These are phyloP conservation scores for Plagodis pulveraria DNA, from an alignment of 2,888 invertebrate genomes.

Conservation along the genomic window DNA sequence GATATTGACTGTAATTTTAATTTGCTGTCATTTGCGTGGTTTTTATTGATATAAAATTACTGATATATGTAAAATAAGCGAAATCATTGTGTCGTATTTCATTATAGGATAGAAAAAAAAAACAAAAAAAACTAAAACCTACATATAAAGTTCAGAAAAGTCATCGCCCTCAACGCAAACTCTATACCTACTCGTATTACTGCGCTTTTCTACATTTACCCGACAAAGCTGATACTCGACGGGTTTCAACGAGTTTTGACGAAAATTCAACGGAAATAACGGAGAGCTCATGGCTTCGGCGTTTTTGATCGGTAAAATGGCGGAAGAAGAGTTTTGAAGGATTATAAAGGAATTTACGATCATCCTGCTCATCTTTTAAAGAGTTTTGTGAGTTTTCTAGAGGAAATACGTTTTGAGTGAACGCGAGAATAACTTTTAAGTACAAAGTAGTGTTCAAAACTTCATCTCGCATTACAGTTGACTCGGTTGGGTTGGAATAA, in stretches of 20 bases:
- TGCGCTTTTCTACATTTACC: conserved; percentile 46
- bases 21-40: too few relatives aligned
- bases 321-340: conserved; percentile 21
- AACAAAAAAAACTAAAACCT: too few relatives aligned
- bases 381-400: conserved; percentile 8
- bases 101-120: too few relatives aligned
- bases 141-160: too few relatives aligned
- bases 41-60: too few relatives aligned
- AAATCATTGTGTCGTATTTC: too few relatives aligned
- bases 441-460: too few relatives aligned
- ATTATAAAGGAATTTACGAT: conserved; percentile 35
- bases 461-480: too few relatives aligned
- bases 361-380: conserved; percentile 11
- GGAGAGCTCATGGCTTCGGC: conserved; percentile 39
- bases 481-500: not conserved
- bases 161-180: conserved; percentile 21
- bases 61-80: too few relatives aligned
- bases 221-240: conserved; percentile 56
- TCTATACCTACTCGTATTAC: conserved; percentile 57
- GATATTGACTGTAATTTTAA: too few relatives aligned
- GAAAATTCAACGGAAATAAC: conserved; percentile 46
- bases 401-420: conserved; percentile 3
- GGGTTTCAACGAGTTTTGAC: conserved; percentile 28
- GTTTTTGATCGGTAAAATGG: conserved; percentile 35
- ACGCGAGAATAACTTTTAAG: not conserved